Conservation (phyloP, 2,888 invertebrate species). For the Eilema caniola region DNA sequence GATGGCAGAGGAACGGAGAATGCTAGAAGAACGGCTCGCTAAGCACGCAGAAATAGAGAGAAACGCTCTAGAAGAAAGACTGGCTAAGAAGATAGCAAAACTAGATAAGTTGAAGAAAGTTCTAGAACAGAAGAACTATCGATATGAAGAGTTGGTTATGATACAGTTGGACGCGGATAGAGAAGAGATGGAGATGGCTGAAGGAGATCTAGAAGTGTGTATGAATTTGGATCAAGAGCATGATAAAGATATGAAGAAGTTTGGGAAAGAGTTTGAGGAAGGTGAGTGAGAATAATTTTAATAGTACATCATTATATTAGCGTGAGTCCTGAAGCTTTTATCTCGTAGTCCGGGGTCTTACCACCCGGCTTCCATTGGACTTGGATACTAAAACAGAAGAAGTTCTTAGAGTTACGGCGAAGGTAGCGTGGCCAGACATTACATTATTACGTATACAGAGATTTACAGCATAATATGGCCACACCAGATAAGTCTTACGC, state of each 20-base stretch:
- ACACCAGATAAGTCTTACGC: too few relatives aligned
- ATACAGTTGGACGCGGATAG: slow-evolving; percentile 52
- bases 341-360: too few relatives aligned
- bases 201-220: slow-evolving; percentile 61
- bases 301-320: too few relatives aligned
- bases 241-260: slow-evolving; percentile 61
- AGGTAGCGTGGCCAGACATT: too few relatives aligned
- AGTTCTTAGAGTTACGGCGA: too few relatives aligned
- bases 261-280: slow-evolving; percentile 70
- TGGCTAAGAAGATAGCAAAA: slow-evolving; percentile 58
- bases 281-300: slow-evolving; percentile 60
- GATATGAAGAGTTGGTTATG: slow-evolving; percentile 55
- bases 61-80: slow-evolving; percentile 55
- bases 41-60: slow-evolving; percentile 57
- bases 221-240: slow-evolving; percentile 59
- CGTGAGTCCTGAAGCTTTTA: too few relatives aligned
- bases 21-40: slow-evolving; percentile 71
- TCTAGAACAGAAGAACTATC: slow-evolving; percentile 58
- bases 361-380: too few relatives aligned
- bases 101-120: slow-evolving; percentile 57
- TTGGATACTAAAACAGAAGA: too few relatives aligned
- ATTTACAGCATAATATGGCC: too few relatives aligned
- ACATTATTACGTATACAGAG: too few relatives aligned
- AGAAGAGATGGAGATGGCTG: slow-evolving; percentile 64
- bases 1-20: slow-evolving; percentile 61